Conservation (phyloP, 2,888 invertebrate species). For the Drosophila flavopinicola region DNA sequence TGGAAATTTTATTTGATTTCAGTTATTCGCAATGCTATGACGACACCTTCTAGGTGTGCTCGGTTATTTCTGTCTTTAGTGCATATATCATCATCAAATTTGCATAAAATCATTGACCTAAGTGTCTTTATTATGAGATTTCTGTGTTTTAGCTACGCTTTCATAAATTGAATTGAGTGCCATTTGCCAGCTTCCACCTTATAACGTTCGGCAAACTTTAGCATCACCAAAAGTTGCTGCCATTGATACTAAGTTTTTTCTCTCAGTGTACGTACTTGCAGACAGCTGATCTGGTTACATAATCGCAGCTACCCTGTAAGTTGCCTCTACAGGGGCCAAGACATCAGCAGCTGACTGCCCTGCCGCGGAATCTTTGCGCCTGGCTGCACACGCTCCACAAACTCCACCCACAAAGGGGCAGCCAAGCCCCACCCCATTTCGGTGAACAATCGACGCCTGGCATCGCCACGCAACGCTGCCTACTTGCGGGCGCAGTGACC, state of each 20-base stretch:
- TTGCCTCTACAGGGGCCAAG: neutral
- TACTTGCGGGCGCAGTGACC: slow-evolving; percentile 55
- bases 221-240: neutral
- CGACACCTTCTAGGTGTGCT: too few species aligned
- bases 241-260: neutral
- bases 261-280: too few species aligned
- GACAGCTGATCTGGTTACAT: neutral
- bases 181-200: neutral
- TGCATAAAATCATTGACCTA: too few species aligned
- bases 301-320: neutral
- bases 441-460: slow-evolving; percentile 35
- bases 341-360: slow-evolving; percentile 15
- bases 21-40: too few species aligned
- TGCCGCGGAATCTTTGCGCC: slow-evolving; percentile 52
- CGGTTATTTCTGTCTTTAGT: too few species aligned
- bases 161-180: neutral
- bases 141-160: neutral
- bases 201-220: neutral
- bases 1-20: too few species aligned
- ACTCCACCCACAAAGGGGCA: neutral
- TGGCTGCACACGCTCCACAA: slow-evolving; percentile 42
- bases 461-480: slow-evolving; percentile 45
- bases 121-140: neutral
- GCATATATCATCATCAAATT: too few species aligned
- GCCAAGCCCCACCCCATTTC: neutral